Evolutionary conservation across 2,888 invertebrate species (phyloP), one percentile per base, ranked within the genome.

Genomic region (Ferdinandea cuprea): DNA sequence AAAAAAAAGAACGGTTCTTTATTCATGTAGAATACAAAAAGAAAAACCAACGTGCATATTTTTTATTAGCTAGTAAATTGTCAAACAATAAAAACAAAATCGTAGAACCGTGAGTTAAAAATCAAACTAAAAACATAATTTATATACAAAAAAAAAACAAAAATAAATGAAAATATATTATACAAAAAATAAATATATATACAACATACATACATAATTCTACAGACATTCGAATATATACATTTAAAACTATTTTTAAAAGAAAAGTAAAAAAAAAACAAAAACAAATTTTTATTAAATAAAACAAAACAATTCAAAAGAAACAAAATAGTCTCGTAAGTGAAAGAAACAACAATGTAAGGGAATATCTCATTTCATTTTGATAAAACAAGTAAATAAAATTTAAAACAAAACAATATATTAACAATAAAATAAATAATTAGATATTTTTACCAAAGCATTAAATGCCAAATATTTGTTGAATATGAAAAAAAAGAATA

Each of bases 391-490:
- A 65, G 5, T 3, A 25, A 7, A 52, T 44, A 4, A 52, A 61
- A 61, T 37, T 44, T 6, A 71, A 50, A 50, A 78, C 13, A 74
- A 72, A 63, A 61, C 48, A 79, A 81, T 61, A 76, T 80, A 66
- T 69, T 69, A 68, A 74, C 69, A 58, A 25, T 25, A 25, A 25
- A 69, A 54, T 73, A 80, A 77, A 81, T 76, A 81, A 86, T 85
- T 79, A 85, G 71, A 81, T 85, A 86, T 85, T 85, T 86, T 85
- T 86, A 86, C 86, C 85, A 87, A 87, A 86, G 86, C 86, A 86
- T 85, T 83, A 86, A 87, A 86, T 86, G 86, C 86, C 86, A 86
- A 86, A 86, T 86, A 86, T 86, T 86, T 87, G 86, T 86, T 85
- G 85, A 86, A 81, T 44, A 71, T 72, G 83, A 86, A 90, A 87